A percentile compares a stretch with the other conserved stretches of the same genome.
Evolutionary conservation across 2,113 vertebrate genomes (phyloP).

Genomic region (Pantherophis guttatus): DNA sequence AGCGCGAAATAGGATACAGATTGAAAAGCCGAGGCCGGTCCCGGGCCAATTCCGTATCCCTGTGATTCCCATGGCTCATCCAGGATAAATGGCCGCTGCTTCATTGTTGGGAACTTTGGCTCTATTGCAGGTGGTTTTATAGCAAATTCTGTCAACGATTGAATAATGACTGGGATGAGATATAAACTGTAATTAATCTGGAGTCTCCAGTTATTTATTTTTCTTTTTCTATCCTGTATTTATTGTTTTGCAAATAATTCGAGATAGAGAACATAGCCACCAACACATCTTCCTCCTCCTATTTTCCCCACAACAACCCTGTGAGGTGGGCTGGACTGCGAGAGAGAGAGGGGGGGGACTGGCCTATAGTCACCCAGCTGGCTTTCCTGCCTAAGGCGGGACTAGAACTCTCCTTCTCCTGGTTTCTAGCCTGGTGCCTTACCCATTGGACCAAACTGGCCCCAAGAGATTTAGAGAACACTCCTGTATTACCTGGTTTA

Average conservation of each 20-base stretch:
- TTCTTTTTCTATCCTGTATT: neutral
- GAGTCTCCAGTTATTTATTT: neutral
- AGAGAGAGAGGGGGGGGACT: too few relatives aligned
- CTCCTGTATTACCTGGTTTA: neutral
- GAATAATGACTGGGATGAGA: neutral
- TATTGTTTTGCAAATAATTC: neutral
- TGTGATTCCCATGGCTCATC: neutral
- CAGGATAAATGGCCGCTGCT: neutral
- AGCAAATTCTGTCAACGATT: neutral
- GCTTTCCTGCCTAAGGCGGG: too few relatives aligned
- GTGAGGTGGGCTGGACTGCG: neutral
- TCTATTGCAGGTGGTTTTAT: neutral
- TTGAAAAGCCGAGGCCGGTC: neutral
- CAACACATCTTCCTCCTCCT: neutral
- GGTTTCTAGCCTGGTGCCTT: neutral
- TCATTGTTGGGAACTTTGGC: neutral
- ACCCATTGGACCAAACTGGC: neutral
- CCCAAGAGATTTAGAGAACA: neutral
- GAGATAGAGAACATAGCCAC: neutral
- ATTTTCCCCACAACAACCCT: neutral
- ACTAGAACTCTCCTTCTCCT: neutral
- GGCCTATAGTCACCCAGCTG: neutral
- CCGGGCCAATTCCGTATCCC: neutral
- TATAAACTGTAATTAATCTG: neutral
- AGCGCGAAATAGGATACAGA: neutral